Evolutionary conservation across 2,113 vertebrate genomes (phyloP).

Genomic region (Pedetes capensis): DNA sequence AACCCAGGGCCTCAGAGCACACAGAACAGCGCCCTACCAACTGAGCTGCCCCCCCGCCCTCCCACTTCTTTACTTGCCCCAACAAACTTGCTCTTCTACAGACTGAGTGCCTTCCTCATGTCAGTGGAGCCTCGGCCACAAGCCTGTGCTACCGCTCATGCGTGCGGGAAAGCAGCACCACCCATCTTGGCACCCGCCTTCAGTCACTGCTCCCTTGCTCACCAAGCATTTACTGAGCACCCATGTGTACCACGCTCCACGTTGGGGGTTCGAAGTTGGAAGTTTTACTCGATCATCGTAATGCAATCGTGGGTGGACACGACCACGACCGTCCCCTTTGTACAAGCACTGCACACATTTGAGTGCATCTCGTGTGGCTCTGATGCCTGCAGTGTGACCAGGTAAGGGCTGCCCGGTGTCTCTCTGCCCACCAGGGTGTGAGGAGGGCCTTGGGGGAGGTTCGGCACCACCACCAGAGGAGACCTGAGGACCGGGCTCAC

Average conservation of each 20-base stretch:
- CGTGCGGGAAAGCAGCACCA: neutral
- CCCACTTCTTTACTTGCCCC: too few relatives aligned
- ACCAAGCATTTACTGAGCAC: accelerated
- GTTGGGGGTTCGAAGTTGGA: accelerated
- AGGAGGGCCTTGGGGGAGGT: neutral
- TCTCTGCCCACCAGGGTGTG: too few relatives aligned
- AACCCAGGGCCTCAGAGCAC: too few relatives aligned
- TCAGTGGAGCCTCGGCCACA: too few relatives aligned
- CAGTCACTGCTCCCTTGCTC: neutral
- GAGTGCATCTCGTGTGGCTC: accelerated
- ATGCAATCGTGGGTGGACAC: accelerated
- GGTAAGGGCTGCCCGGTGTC: neutral
- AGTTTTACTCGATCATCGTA: neutral
- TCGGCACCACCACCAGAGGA: accelerated
- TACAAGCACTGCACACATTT: accelerated
- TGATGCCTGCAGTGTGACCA: neutral
- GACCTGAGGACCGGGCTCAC: too few relatives aligned
- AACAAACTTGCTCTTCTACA: too few relatives aligned
- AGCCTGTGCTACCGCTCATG: too few relatives aligned
- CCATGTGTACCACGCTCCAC: accelerated
- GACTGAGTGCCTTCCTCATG: too few relatives aligned
- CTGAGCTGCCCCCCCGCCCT: too few relatives aligned
- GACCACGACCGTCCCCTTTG: too few relatives aligned
- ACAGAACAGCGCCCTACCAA: too few relatives aligned
- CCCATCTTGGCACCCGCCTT: neutral